phyloP scores from a whole-genome alignment of 2,888 invertebrate genomes.

The Nymphalis polychloros region DNA sequence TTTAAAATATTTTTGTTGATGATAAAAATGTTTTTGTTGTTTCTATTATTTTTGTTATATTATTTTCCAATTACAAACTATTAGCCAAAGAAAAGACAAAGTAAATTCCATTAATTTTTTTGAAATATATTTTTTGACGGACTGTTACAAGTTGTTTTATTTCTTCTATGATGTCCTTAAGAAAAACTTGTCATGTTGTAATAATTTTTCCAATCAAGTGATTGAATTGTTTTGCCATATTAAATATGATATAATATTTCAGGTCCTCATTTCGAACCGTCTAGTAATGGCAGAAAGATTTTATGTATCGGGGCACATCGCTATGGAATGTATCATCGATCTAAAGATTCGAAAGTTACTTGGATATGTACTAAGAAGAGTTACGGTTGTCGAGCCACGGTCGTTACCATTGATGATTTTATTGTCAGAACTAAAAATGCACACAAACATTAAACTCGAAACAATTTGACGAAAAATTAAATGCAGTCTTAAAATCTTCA shows the following conservation, averaged over 20 bases:
- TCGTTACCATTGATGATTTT: constrained; percentile 37
- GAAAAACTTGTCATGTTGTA: no score
- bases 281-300: constrained; percentile 35
- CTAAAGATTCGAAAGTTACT: constrained; percentile 26
- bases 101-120: no score
- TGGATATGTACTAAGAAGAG: constrained; percentile 43
- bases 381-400: constrained; percentile 37
- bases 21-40: background rate
- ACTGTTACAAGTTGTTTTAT: background rate
- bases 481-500: no score
- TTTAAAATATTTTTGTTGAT: background rate
- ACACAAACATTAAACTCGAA: constrained; percentile 35
- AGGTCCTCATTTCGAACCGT: constrained; percentile 39
- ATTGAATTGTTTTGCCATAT: background rate
- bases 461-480: no score
- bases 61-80: no score
- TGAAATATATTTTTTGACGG: background rate
- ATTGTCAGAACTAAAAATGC: constrained; percentile 29
- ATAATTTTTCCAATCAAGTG: no score
- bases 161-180: no score
- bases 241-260: constrained; percentile 18
- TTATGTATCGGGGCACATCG: constrained; percentile 36
- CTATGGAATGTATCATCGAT: constrained; percentile 38
- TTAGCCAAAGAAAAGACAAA: no score
- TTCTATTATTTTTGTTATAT: no score